Conservation (phyloP, 2,888 invertebrate species). For the Habrosyne pyritoides region DNA sequence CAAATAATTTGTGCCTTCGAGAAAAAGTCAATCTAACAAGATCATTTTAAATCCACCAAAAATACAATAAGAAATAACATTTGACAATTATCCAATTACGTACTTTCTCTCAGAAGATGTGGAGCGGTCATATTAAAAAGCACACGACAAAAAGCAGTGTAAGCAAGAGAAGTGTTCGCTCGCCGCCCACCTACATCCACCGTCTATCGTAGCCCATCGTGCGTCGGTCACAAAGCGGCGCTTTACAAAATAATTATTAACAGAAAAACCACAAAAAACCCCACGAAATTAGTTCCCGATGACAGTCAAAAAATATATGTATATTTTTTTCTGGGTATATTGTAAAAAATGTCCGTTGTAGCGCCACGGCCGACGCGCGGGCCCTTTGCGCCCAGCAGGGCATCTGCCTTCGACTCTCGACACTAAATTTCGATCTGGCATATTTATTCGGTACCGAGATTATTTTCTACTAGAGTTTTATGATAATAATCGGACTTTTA, state of each 20-base stretch:
- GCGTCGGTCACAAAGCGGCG: conserved; percentile 48
- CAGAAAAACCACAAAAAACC: conserved; percentile 77
- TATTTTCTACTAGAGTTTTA: conserved; percentile 80
- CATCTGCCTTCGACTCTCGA: conserved; percentile 47
- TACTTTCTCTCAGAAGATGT: conserved; percentile 1
- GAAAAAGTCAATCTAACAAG: background rate
- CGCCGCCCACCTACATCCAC: conserved; percentile 7
- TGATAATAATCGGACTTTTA: conserved; percentile 73
- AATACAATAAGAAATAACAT: background rate
- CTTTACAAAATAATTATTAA: conserved; percentile 74
- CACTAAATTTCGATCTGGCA: conserved; percentile 78
- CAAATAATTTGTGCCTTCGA: background rate
- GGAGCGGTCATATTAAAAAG: background rate
- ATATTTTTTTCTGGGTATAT: conserved; percentile 60
- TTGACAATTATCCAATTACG: conserved; percentile 4
- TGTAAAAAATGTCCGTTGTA: conserved; percentile 57
- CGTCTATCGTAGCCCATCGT: conserved; percentile 4
- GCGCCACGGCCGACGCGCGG: conserved; percentile 75
- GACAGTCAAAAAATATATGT: conserved; percentile 81
- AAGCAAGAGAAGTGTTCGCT: background rate
- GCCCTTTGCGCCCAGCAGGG: conserved; percentile 71
- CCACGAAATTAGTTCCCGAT: conserved; percentile 82
- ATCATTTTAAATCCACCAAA: background rate
- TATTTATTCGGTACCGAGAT: conserved; percentile 74
- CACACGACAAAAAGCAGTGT: conserved; percentile 7